Percentiles rank a stretch among this genome's conserved stretches.
These are phyloP conservation scores for Drosophila virilis DNA, from an alignment of 1,140 invertebrate genomes.

Conservation along the genomic window DNA sequence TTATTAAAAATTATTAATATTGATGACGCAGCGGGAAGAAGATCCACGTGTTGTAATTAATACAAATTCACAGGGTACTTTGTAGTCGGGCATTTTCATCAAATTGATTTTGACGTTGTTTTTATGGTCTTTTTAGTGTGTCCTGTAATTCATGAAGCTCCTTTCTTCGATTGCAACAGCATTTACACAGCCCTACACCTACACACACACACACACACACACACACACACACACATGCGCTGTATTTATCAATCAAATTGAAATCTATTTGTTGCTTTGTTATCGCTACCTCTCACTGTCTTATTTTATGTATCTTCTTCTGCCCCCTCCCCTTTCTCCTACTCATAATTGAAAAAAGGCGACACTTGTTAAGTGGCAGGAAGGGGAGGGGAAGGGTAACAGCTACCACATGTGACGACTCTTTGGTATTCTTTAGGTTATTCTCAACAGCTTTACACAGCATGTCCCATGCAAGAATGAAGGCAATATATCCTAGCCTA, in stretches of 20 bases:
- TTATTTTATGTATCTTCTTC: background rate
- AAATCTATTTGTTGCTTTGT: conserved; percentile 74
- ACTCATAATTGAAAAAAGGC: conserved; percentile 58
- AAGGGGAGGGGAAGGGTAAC: background rate
- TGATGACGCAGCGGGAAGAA: too few relatives aligned
- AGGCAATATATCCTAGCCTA: too few relatives aligned
- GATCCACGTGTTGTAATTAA: too few relatives aligned
- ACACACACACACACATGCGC: conserved; percentile 20
- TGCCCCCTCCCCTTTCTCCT: background rate
- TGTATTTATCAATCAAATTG: conserved; percentile 80
- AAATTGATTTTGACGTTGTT: conserved; percentile 21
- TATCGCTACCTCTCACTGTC: conserved; percentile 21
- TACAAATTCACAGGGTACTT: background rate
- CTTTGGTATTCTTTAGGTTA: too few relatives aligned
- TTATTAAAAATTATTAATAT: too few relatives aligned
- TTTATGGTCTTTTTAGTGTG: conserved; percentile 50
- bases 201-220: background rate
- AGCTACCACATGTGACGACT: background rate
- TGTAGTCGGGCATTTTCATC: background rate
- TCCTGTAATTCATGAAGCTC: conserved; percentile 64
- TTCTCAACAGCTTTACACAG: too few relatives aligned
- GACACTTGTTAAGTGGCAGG: background rate
- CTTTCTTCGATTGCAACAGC: conserved; percentile 71
- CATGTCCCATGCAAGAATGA: background rate
- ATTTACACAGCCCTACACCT: conserved; percentile 47